These are phyloP conservation scores for Seira sanloemensis DNA, from an alignment of 2,888 invertebrate species.

Conservation along the genomic window DNA sequence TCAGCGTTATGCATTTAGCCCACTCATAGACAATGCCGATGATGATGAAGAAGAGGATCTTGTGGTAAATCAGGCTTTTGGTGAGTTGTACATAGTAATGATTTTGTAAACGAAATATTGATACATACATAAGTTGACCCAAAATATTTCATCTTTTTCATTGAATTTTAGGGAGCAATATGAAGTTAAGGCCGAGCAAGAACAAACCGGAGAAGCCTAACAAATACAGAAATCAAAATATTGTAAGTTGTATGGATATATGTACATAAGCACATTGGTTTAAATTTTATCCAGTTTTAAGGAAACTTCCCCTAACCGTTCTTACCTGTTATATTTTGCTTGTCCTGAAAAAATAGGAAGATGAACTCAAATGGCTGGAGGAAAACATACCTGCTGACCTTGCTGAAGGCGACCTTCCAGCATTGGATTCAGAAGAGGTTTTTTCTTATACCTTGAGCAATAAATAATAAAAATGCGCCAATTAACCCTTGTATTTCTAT, in stretches of 20 bases:
- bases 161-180: slow-evolving; percentile 58
- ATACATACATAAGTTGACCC: too few relatives aligned
- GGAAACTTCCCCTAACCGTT: too few relatives aligned
- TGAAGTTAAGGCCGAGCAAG: slow-evolving; percentile 70
- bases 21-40: slow-evolving; percentile 89
- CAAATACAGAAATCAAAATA: slow-evolving; percentile 64
- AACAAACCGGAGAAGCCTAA: slow-evolving; percentile 61
- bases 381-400: slow-evolving; percentile 91
- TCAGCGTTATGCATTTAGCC: slow-evolving; percentile 94
- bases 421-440: slow-evolving; percentile 85
- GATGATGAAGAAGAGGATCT: slow-evolving; percentile 88
- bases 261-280: too few relatives aligned
- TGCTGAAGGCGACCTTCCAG: slow-evolving; percentile 81
- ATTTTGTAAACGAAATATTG: slow-evolving; percentile 8
- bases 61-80: slow-evolving; percentile 90
- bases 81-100: slow-evolving; percentile 75
- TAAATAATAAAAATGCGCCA: neutral
- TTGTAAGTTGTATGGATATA: too few relatives aligned
- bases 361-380: slow-evolving; percentile 93
- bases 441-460: too few relatives aligned
- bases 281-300: too few relatives aligned
- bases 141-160: neutral
- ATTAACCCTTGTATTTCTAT: neutral
- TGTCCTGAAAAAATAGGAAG: too few relatives aligned
- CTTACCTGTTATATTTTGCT: neutral